These are phyloP conservation scores for Coregonus clupeaformis DNA, from an alignment of 2,113 vertebrate genomes.

Conservation along the genomic window DNA sequence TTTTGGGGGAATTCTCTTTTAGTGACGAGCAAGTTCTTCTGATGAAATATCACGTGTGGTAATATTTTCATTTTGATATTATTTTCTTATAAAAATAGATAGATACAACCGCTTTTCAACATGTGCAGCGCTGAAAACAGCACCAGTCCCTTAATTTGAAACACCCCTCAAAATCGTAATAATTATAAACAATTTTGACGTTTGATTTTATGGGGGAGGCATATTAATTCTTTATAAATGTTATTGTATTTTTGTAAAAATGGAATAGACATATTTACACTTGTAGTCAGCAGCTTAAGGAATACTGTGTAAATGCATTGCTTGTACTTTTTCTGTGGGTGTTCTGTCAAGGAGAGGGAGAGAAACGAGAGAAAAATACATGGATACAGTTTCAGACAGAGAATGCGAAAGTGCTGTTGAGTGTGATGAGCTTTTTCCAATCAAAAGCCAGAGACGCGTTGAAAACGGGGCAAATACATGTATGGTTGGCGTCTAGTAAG, in stretches of 20 bases:
- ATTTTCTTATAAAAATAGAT: neutral
- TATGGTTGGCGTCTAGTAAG: slow-evolving; percentile 34
- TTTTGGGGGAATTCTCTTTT: slow-evolving; percentile 14
- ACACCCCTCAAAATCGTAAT: neutral
- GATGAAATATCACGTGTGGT: neutral
- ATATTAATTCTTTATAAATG: neutral
- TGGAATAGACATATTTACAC: neutral
- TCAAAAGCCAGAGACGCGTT: slow-evolving; percentile 26
- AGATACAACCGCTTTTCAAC: neutral
- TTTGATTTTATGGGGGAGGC: neutral
- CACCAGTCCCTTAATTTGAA: neutral
- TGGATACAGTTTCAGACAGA: neutral
- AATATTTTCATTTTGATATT: neutral
- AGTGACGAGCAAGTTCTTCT: slow-evolving; percentile 17
- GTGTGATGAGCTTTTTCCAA: slow-evolving; percentile 23
- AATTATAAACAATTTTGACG: neutral
- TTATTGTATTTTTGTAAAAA: neutral
- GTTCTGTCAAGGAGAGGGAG: neutral
- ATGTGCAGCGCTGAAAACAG: neutral
- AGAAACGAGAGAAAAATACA: neutral
- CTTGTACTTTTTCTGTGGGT: neutral
- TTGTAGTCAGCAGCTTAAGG: neutral
- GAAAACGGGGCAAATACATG: slow-evolving; percentile 27
- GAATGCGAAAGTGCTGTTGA: slow-evolving; percentile 7
- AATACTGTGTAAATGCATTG: neutral